Conservation (phyloP, 2,113 vertebrate genomes). For the Coturnix japonica region DNA sequence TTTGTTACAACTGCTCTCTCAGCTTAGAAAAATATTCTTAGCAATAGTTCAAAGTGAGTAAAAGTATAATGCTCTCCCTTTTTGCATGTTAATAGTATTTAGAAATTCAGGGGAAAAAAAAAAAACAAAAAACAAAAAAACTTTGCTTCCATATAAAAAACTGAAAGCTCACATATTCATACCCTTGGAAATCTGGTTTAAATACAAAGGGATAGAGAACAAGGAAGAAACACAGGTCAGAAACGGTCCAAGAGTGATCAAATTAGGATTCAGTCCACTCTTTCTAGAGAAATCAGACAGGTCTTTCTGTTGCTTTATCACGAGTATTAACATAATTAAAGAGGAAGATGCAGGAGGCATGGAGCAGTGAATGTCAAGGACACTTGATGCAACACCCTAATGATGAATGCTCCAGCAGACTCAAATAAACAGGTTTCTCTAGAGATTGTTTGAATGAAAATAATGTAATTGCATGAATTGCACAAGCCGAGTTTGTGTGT, state of each 20-base stretch:
- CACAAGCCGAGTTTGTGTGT: background rate
- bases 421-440: constrained; percentile 58
- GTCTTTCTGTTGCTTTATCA: constrained; percentile 34
- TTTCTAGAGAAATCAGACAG: background rate
- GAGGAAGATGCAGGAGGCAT: background rate
- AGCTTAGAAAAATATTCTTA: background rate
- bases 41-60: background rate
- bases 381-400: constrained; percentile 33
- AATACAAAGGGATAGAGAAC: background rate
- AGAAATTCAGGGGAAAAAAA: background rate
- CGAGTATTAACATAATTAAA: constrained; percentile 54
- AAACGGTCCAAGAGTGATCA: background rate
- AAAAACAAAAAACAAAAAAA: background rate
- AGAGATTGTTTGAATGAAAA: constrained; percentile 67
- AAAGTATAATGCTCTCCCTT: background rate
- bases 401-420: constrained; percentile 39
- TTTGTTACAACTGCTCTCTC: background rate
- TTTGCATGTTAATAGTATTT: background rate
- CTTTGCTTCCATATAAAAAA: background rate
- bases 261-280: background rate
- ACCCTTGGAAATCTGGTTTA: background rate
- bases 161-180: background rate
- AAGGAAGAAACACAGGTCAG: background rate
- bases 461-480: constrained; percentile 68
- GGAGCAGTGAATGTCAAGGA: constrained; percentile 55